Evolutionary conservation across 1,140 invertebrate species (phyloP).

Genomic region (Luehdorfia chinensis): DNA sequence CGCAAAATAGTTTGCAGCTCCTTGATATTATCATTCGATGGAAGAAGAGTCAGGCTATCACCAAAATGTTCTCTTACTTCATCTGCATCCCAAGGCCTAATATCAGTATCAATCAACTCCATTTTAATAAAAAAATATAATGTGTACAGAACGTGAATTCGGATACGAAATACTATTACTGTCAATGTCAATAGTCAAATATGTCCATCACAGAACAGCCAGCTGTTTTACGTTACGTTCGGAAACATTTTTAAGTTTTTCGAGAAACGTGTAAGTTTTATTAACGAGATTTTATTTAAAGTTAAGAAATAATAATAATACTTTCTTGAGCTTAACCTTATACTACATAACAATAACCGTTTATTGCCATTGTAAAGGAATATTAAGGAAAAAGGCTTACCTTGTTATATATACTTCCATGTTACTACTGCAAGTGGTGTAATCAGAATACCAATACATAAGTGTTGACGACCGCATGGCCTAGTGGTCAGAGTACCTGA

Average conservation of each 20-base stretch:
- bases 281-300: conserved; percentile 42
- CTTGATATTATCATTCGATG: conserved; percentile 91
- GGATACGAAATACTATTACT: too few species aligned
- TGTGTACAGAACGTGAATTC: neutral
- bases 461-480: too few species aligned
- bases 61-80: conserved; percentile 83
- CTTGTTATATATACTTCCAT: too few species aligned
- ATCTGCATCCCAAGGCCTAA: conserved; percentile 56
- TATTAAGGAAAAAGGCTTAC: too few species aligned
- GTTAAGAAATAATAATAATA: too few species aligned
- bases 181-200: neutral
- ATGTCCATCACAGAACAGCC: conserved; percentile 1
- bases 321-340: too few species aligned
- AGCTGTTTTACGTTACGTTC: conserved; percentile 19
- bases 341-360: too few species aligned
- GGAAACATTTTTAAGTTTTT: conserved; percentile 6
- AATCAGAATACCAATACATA: too few species aligned
- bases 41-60: conserved; percentile 88
- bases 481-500: too few species aligned
- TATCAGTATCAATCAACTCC: conserved; percentile 62
- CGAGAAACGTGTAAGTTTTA: neutral
- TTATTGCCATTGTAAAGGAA: too few species aligned
- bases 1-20: conserved; percentile 97
- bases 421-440: too few species aligned
- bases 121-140: conserved; percentile 26